A percentile compares a stretch with the other conserved stretches of the same genome.
These are phyloP conservation scores for Ectropis crepuscularia DNA, from an alignment of 2,888 invertebrate species.

Conservation along the genomic window DNA sequence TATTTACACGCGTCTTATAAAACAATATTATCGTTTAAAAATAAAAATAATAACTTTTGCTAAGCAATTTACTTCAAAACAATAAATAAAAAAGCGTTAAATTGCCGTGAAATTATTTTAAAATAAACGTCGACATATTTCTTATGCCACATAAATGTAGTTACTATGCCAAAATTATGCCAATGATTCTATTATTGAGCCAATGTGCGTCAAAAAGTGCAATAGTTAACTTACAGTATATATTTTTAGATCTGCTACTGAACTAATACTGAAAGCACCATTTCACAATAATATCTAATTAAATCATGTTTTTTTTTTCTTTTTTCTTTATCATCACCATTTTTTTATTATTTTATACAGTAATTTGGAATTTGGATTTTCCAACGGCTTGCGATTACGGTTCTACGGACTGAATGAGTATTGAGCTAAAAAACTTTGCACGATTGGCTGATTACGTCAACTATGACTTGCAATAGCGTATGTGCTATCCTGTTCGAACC, in stretches of 20 bases:
- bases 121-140: constrained; percentile 6
- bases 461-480: too few relatives aligned
- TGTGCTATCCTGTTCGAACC: too few relatives aligned
- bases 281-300: constrained; percentile 63
- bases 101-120: constrained; percentile 26
- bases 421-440: too few relatives aligned
- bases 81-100: constrained; percentile 60
- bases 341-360: constrained; percentile 31
- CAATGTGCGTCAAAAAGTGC: constrained; percentile 62
- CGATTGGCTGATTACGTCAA: too few relatives aligned
- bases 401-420: neutral
- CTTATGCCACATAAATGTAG: constrained; percentile 19
- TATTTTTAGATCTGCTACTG: constrained; percentile 70
- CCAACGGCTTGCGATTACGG: neutral
- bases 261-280: constrained; percentile 84
- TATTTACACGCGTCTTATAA: constrained; percentile 74
- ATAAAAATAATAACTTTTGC: constrained; percentile 59
- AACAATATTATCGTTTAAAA: constrained; percentile 65
- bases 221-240: constrained; percentile 49
- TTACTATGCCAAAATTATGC: constrained; percentile 23
- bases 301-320: constrained; percentile 30
- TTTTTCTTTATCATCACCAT: constrained; percentile 34
- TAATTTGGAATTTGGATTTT: constrained; percentile 59
- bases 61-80: constrained; percentile 72
- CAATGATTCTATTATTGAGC: constrained; percentile 46